These are phyloP conservation scores for Dascillus cervinus DNA, from an alignment of 2,888 invertebrate genomes.

Conservation along the genomic window DNA sequence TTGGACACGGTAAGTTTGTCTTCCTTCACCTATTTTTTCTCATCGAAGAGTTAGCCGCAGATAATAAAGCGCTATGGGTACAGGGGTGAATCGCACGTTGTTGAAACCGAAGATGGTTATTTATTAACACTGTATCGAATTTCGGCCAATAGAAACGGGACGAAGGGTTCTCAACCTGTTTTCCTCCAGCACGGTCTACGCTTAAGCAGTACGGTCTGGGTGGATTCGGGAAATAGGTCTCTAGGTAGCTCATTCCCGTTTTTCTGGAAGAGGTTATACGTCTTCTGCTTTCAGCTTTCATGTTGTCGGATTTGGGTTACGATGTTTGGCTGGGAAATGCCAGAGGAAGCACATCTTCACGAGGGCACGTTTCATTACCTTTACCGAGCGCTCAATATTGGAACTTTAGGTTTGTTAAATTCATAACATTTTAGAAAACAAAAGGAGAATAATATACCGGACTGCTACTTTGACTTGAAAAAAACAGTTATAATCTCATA, in stretches of 20 bases:
- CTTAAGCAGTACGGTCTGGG: slow-evolving; percentile 71
- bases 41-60: slow-evolving; percentile 29
- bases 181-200: slow-evolving; percentile 77
- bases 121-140: slow-evolving; percentile 76
- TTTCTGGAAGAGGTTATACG: no score
- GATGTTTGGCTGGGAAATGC: slow-evolving; percentile 82
- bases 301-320: slow-evolving; percentile 60
- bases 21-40: neutral
- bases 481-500: no score
- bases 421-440: neutral
- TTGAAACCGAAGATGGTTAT: slow-evolving; percentile 76
- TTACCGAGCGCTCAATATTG: slow-evolving; percentile 58
- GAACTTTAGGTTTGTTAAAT: slow-evolving; percentile 47
- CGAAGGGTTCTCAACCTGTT: slow-evolving; percentile 46
- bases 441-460: no score
- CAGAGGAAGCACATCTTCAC: slow-evolving; percentile 71
- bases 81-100: slow-evolving; percentile 60
- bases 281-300: slow-evolving; percentile 47
- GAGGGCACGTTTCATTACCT: slow-evolving; percentile 51
- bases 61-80: slow-evolving; percentile 56
- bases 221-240: slow-evolving; percentile 59
- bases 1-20: slow-evolving; percentile 27
- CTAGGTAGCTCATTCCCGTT: slow-evolving; percentile 46
- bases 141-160: slow-evolving; percentile 48
- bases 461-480: no score